A percentile compares a stretch with the other conserved stretches of the same genome.
Evolutionary conservation across 1,140 invertebrate genomes (phyloP).

Genomic region (Potamilus streckersoni): DNA sequence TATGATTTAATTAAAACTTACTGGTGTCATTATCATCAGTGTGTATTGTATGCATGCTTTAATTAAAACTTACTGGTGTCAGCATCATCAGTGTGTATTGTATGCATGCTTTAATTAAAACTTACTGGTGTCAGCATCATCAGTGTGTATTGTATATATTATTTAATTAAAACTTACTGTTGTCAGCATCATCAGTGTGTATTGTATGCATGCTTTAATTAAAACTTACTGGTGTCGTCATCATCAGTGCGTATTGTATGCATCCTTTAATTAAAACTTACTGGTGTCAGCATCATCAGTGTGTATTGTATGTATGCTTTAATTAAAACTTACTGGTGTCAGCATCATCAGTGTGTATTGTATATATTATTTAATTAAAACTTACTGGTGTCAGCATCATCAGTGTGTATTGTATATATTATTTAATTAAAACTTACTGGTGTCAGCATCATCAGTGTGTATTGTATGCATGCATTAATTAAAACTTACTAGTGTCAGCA

Average conservation of each 20-base stretch:
- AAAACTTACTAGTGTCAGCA: constrained; percentile 71
- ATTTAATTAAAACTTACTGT: constrained; percentile 38
- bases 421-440: neutral
- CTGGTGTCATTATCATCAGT: too few species aligned
- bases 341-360: too few species aligned
- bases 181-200: constrained; percentile 81
- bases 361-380: too few species aligned
- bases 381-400: constrained; percentile 74
- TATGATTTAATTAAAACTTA: neutral
- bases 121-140: neutral
- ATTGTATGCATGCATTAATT: too few species aligned
- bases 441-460: too few species aligned
- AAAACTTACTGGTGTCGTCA: neutral
- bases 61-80: constrained; percentile 56
- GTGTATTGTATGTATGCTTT: constrained; percentile 54
- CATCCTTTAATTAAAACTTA: constrained; percentile 18
- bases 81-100: constrained; percentile 79
- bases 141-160: too few species aligned
- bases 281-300: constrained; percentile 77
- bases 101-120: too few species aligned
- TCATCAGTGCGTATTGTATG: too few species aligned
- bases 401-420: constrained; percentile 69
- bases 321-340: neutral
- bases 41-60: too few species aligned
- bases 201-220: too few species aligned